Base-by-base conservation (phyloP, 2,797 vertebrate genomes). In the Neomorphus geoffroyi region DNA sequence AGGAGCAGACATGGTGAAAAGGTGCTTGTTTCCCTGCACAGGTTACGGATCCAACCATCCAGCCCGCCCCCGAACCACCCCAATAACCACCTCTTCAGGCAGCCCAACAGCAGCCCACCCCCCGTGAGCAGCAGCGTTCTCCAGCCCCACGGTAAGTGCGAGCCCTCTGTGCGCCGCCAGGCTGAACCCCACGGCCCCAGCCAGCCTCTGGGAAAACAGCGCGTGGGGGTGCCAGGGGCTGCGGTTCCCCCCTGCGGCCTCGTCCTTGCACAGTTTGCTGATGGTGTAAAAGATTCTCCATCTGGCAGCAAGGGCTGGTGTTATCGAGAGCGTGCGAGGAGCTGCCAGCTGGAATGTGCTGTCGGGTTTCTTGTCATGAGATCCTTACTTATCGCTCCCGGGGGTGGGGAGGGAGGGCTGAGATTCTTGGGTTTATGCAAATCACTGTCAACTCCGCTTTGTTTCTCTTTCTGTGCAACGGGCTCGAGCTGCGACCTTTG, bases 41-140 rank as follows among this genome's bases (percentile, higher is more conserved):
- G 99, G 98, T 98, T 99, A 97, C 98, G 97, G 96, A 99, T 99
- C 97, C 99, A 99, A 97, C 99, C 99, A 67, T 99, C 99, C 91
- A 99, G 99, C 95, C 99, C 99, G 14, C 99, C 99, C 66, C 99
- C 99, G n/a, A 99, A 98, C 97, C 99, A 99, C 98, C 98, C 99
- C 94, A 99, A 98, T 98, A 99, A 99, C 97, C 99, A 99, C 94
- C 99, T 99, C 97, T 99, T 99, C 98, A 98, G 98, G 96, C 98
- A 99, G 33, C 98, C 99, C 90, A 99, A 99, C 98, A 99, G 98
- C 96, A 99, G 99, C 95, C 98, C 99, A 65, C 99, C 99, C 19
- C 99, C 99, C 0, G 98, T 98, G 93, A 98, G 97, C 97, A 98
- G 98, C 96, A 97, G 97, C 84, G 97, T 99, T 97, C 98, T 99